Evolutionary conservation across 2,888 invertebrate genomes (phyloP), one percentile per base, ranked within the genome.

Genomic region (Xylocampa areola): DNA sequence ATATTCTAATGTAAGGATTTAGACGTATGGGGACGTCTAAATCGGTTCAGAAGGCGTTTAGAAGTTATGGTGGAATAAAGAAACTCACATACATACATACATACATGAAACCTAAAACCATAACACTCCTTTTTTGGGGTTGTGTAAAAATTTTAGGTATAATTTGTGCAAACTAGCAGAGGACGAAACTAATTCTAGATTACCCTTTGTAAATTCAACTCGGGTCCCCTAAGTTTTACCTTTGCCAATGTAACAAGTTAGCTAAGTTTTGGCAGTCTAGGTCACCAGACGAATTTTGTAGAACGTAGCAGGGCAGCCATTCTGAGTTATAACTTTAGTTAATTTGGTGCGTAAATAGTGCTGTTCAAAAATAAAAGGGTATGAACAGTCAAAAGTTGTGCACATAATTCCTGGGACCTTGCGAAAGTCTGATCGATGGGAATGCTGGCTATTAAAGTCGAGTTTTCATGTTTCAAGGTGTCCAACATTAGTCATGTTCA

Each of bases 281-380:
- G 76, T 62, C 55, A 62, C 39, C 40, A 32, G 32, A 36, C 50
- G 50, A 62, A 49, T 51, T 49, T 23, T 44, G 52, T 29, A 58
- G 49, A 52, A 44, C 55, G 13, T n/a, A 8, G 3, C 19, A 40
- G 35, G 40, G 53, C 41, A 41, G 7, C 19, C 17, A 37, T 29
- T 58, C 36, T 36, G 64, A 58, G 39, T 65, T 65, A 44, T 16
- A 44, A n/a, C n/a, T n/a, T n/a, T n/a, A 63, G 41, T 63, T 59
- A 58, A 72, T 71, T 62, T 45, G 5, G 29, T 40, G 48, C 53
- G 60, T 73, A 53, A 55, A 73, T 61, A 65, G 37, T 65, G 33
- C 33, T 30, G 36, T 8, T 33, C 33, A 19, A 32, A 47, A 70
- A 60, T 52, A 54, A 35, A 64, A 55, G 14, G 41, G 32, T 29